Evolutionary conservation across 2,797 vertebrate species (phyloP).

Genomic region (Capromys pilorides): DNA sequence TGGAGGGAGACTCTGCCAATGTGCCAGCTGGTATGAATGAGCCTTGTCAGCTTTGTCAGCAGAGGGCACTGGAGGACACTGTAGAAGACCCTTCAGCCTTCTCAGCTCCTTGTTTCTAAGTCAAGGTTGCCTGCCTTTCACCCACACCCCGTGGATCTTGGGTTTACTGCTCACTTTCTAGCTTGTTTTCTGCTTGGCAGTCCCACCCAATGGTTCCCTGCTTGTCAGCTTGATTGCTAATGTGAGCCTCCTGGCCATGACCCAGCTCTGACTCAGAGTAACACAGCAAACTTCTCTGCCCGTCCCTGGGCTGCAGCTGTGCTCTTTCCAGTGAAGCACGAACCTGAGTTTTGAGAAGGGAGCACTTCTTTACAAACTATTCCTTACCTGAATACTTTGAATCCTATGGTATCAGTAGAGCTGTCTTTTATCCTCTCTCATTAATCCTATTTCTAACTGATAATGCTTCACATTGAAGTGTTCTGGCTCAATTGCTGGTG

Average conservation of each 20-base stretch:
- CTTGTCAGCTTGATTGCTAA: neutral
- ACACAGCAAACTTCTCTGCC: neutral
- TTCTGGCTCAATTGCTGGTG: neutral
- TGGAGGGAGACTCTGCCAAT: neutral
- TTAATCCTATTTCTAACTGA: neutral
- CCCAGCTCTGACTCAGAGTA: neutral
- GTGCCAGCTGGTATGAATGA: neutral
- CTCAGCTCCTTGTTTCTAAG: neutral
- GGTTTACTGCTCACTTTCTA: neutral
- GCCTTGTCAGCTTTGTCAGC: constrained; percentile 22
- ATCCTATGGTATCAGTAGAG: neutral
- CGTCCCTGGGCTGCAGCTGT: neutral
- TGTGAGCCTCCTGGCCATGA: neutral
- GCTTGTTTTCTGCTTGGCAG: neutral
- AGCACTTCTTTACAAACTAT: neutral
- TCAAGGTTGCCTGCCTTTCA: neutral
- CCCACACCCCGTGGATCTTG: no score
- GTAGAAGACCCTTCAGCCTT: neutral
- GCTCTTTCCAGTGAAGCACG: neutral
- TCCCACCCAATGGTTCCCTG: neutral
- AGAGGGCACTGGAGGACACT: constrained; percentile 70
- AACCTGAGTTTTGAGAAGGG: neutral
- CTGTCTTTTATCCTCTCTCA: neutral
- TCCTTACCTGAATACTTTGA: neutral
- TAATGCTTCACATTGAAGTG: constrained; percentile 31